Conservation (phyloP, 2,888 invertebrate genomes). For the Nephrotoma appendiculata region DNA sequence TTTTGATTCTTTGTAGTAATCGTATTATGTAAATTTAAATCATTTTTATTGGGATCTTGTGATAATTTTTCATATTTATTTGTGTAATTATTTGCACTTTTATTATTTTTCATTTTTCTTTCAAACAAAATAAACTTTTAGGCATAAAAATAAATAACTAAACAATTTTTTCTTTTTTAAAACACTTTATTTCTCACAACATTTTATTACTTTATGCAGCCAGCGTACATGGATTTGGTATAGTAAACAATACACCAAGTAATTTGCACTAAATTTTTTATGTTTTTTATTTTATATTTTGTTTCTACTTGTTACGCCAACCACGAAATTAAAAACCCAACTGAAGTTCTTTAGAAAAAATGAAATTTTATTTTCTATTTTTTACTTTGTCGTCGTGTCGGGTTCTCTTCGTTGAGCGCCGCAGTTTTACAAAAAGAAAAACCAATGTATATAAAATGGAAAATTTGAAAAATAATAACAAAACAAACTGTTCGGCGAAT, state of each 20-base stretch:
- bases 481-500: neutral
- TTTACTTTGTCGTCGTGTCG: neutral
- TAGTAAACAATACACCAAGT: neutral
- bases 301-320: neutral
- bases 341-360: neutral
- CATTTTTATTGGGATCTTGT: constrained; percentile 5
- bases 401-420: neutral
- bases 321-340: neutral
- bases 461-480: neutral
- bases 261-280: neutral
- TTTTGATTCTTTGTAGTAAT: neutral
- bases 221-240: neutral
- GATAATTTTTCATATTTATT: constrained; percentile 7
- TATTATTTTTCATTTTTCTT: constrained; percentile 4
- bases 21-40: constrained; percentile 2
- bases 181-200: neutral
- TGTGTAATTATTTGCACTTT: constrained; percentile 5
- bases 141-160: neutral
- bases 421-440: neutral
- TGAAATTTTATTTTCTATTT: neutral
- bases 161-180: neutral
- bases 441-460: neutral
- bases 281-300: neutral
- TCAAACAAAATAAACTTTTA: neutral
- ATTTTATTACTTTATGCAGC: neutral